phyloP scores from a whole-genome alignment of 2,888 invertebrate genomes.

The Caenorhabditis sp. region DNA sequence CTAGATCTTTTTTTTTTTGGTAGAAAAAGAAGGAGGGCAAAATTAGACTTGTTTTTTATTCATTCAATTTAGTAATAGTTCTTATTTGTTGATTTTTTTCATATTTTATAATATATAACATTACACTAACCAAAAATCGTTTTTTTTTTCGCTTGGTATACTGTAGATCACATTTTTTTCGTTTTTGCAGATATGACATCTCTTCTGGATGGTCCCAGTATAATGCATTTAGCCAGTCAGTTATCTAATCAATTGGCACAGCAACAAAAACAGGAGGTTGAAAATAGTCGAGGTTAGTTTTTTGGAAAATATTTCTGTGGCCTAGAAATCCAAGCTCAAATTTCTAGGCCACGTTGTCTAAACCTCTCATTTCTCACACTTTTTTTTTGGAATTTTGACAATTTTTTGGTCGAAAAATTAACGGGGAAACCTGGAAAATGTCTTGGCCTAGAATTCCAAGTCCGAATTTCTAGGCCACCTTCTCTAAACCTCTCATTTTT shows the following conservation, averaged over 20 bases:
- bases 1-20: not conserved
- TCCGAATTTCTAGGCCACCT: too few species aligned
- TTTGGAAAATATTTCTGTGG: not conserved
- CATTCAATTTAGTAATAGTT: not conserved
- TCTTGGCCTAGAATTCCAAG: too few species aligned
- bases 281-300: not conserved
- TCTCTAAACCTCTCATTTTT: too few species aligned
- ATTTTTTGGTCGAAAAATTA: too few species aligned
- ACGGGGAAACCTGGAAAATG: too few species aligned
- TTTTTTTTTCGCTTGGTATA: not conserved
- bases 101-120: not conserved
- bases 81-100: not conserved
- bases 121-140: not conserved
- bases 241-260: not conserved
- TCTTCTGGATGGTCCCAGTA: not conserved
- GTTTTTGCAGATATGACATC: constrained; percentile 3
- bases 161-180: not conserved
- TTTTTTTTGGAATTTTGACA: too few species aligned
- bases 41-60: not conserved
- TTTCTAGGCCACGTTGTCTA: too few species aligned
- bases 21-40: not conserved
- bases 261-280: not conserved
- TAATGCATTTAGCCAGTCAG: constrained; percentile 4
- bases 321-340: not conserved
- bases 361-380: too few species aligned